Evolutionary conservation across 2,888 invertebrate genomes (phyloP).

Genomic region (Hylaea fasciaria): DNA sequence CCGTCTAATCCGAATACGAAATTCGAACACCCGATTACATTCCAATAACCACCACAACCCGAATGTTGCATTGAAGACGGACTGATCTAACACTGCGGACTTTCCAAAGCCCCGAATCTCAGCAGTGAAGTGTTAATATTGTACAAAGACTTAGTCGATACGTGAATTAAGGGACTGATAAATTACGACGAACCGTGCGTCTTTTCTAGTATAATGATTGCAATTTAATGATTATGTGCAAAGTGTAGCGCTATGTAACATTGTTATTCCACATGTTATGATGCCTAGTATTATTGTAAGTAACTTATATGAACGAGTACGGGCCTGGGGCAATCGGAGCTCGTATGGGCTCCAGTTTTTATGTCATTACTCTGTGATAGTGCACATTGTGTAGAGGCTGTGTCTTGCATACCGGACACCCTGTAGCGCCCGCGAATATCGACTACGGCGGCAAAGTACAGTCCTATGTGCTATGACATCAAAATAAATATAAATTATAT

Average conservation of each 20-base stretch:
- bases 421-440: conserved; percentile 47
- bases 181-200: conserved; percentile 60
- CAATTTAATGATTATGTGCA: conserved; percentile 52
- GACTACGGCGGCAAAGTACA: conserved; percentile 59
- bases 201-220: conserved; percentile 60
- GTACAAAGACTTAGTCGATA: conserved; percentile 71
- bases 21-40: conserved; percentile 59
- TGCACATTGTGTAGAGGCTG: conserved; percentile 73
- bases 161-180: conserved; percentile 64
- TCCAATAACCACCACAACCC: conserved; percentile 53
- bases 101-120: conserved; percentile 41
- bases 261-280: conserved; percentile 79
- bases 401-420: conserved; percentile 54
- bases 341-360: conserved; percentile 75
- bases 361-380: conserved; percentile 85
- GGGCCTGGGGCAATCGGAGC: conserved; percentile 84
- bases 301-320: conserved; percentile 80
- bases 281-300: conserved; percentile 79
- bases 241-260: conserved; percentile 77
- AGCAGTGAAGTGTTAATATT: conserved; percentile 67
- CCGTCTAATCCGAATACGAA: conserved; percentile 82
- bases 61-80: conserved; percentile 47
- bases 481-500: conserved; percentile 73
- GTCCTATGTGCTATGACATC: conserved; percentile 81
- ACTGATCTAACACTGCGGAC: conserved; percentile 41